Evolutionary conservation across 1,140 invertebrate species (phyloP).

Genomic region (Drosophila hydei): DNA sequence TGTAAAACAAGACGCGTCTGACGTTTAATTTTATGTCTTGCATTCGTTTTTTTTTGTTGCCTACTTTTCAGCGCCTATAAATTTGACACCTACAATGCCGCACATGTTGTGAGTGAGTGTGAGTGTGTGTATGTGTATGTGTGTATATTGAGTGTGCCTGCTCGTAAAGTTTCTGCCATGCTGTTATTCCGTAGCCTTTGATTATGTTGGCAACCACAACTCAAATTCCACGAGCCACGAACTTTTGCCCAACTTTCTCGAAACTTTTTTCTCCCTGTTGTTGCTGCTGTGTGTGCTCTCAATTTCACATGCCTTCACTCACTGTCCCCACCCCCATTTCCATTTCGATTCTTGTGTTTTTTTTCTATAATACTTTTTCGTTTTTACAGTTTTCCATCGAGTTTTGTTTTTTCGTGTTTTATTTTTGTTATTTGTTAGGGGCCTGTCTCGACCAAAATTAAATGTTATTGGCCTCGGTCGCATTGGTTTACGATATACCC

Average conservation of each 20-base stretch:
- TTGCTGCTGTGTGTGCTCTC: no score
- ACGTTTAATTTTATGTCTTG: background rate
- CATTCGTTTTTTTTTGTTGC: conserved; percentile 52
- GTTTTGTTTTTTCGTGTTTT: background rate
- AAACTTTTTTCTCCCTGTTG: conserved; percentile 42
- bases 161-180: conserved; percentile 63
- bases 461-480: conserved; percentile 75
- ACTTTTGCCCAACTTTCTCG: conserved; percentile 53
- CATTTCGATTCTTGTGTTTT: background rate
- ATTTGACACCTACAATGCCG: conserved; percentile 60
- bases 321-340: background rate
- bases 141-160: conserved; percentile 51
- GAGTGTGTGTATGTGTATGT: conserved; percentile 21
- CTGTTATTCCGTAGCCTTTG: conserved; percentile 49
- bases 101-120: conserved; percentile 11
- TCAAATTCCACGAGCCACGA: conserved; percentile 48
- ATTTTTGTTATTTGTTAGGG: conserved; percentile 15
- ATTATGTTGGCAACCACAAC: conserved; percentile 62
- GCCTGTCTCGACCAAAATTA: conserved; percentile 60
- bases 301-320: conserved; percentile 18
- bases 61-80: conserved; percentile 74
- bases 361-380: conserved; percentile 1
- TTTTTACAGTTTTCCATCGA: conserved; percentile 75
- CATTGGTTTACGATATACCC: conserved; percentile 67
- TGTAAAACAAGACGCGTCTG: no score